These are phyloP conservation scores for Aphelinus certus DNA, from an alignment of 1,140 invertebrate species.

Conservation along the genomic window DNA sequence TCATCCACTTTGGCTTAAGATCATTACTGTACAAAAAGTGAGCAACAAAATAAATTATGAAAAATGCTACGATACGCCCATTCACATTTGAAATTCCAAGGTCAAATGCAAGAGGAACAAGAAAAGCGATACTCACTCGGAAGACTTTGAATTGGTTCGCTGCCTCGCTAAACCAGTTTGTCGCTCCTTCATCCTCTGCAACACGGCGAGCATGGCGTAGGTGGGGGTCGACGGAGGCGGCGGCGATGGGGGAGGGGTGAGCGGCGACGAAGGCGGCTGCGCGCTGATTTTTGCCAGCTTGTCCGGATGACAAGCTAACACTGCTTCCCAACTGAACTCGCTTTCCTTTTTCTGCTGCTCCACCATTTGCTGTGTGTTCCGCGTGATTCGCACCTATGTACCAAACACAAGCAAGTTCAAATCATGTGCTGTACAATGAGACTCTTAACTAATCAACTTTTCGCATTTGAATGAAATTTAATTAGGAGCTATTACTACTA, in stretches of 20 bases:
- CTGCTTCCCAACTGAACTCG: slow-evolving; percentile 62
- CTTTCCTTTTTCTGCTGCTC: slow-evolving; percentile 46
- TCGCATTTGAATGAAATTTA: too few relatives aligned
- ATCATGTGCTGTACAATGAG: slow-evolving; percentile 11
- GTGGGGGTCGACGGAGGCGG: slow-evolving; percentile 58
- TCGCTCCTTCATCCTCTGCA: slow-evolving; percentile 62
- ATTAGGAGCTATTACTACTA: too few relatives aligned
- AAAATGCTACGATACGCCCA: neutral
- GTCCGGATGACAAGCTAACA: slow-evolving; percentile 61
- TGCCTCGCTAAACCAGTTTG: slow-evolving; percentile 51
- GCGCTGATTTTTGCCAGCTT: slow-evolving; percentile 62
- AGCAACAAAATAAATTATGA: neutral
- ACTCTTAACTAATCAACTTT: too few relatives aligned
- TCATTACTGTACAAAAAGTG: slow-evolving; percentile 46
- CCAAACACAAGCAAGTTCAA: slow-evolving; percentile 1
- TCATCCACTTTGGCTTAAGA: slow-evolving; percentile 58
- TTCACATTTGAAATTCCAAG: slow-evolving; percentile 11
- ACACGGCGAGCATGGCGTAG: slow-evolving; percentile 66
- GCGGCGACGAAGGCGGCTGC: slow-evolving; percentile 50
- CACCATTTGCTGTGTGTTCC: slow-evolving; percentile 52
- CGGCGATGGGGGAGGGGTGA: slow-evolving; percentile 59
- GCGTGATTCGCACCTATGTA: slow-evolving; percentile 59
- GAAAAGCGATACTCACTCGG: slow-evolving; percentile 52
- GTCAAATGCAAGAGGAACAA: neutral
- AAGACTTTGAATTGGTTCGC: slow-evolving; percentile 48